A percentile compares a stretch with the other conserved stretches of the same genome.
Evolutionary conservation across 2,888 invertebrate species (phyloP).

Genomic region (Agrotis exclamationis): DNA sequence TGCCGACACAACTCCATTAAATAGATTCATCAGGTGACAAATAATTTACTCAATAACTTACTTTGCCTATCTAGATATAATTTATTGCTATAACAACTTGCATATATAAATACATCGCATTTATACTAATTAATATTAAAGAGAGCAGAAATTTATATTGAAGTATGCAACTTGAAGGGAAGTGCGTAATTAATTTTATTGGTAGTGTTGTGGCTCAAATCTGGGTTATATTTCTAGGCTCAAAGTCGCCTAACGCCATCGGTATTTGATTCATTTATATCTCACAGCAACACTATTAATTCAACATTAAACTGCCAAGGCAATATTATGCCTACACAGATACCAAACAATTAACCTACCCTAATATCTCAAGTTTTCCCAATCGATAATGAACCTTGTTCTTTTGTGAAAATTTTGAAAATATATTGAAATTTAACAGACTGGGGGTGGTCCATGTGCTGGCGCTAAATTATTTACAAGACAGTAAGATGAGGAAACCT

Average conservation of each 20-base stretch:
- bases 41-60: conserved; percentile 53
- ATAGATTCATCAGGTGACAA: conserved; percentile 46
- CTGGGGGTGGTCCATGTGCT: no score
- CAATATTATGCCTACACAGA: no score
- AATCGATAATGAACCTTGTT: no score
- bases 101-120: conserved; percentile 49
- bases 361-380: no score
- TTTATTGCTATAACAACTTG: conserved; percentile 41
- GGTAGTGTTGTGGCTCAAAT: neutral
- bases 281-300: no score
- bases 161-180: conserved; percentile 32
- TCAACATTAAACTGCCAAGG: no score
- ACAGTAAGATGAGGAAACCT: no score
- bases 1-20: conserved; percentile 17
- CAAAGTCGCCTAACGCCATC: neutral
- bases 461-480: no score
- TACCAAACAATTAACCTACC: no score
- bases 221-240: conserved; percentile 13
- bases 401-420: no score
- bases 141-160: conserved; percentile 46
- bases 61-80: conserved; percentile 34
- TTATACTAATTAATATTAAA: conserved; percentile 53
- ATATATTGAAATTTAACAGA: no score
- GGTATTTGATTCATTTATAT: no score
- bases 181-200: conserved; percentile 24